These are phyloP conservation scores for Ispidina lecontei DNA, from an alignment of 2,797 vertebrate species.

Conservation along the genomic window DNA sequence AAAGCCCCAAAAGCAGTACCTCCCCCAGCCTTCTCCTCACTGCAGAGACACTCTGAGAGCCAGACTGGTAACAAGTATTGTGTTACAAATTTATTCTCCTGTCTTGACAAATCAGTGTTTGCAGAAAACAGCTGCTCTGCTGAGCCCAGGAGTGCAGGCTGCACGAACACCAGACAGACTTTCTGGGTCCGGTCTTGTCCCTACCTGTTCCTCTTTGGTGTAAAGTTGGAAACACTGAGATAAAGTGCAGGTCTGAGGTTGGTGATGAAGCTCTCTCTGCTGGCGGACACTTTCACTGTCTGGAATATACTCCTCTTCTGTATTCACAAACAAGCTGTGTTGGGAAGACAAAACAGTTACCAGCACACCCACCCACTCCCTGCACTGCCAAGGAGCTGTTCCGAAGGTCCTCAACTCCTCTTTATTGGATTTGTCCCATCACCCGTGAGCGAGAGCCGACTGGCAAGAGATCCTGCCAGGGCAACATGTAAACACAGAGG, in stretches of 20 bases:
- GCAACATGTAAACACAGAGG: neutral
- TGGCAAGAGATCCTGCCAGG: neutral
- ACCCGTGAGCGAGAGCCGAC: fast-evolving
- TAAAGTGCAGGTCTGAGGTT: slow-evolving; percentile 95
- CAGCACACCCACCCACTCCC: neutral
- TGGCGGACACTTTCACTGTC: slow-evolving; percentile 96
- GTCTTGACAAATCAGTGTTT: neutral
- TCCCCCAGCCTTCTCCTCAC: neutral
- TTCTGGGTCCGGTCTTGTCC: neutral
- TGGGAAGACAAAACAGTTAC: neutral
- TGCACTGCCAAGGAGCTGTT: neutral
- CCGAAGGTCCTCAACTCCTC: neutral
- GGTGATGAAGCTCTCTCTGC: slow-evolving; percentile 93
- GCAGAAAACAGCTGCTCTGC: neutral
- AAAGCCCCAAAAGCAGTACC: neutral
- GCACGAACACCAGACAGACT: neutral
- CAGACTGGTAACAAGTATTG: neutral
- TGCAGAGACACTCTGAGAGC: neutral
- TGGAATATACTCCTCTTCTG: slow-evolving; percentile 95
- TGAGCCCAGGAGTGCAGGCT: neutral
- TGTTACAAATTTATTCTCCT: neutral
- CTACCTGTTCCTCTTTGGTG: slow-evolving; percentile 98
- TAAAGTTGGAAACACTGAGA: slow-evolving; percentile 99
- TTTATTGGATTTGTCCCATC: neutral
- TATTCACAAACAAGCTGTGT: slow-evolving; percentile 91